A percentile compares a stretch with the other conserved stretches of the same genome.
Conservation (phyloP, 1,140 invertebrate genomes). For the Drosophila equinoxialis region DNA sequence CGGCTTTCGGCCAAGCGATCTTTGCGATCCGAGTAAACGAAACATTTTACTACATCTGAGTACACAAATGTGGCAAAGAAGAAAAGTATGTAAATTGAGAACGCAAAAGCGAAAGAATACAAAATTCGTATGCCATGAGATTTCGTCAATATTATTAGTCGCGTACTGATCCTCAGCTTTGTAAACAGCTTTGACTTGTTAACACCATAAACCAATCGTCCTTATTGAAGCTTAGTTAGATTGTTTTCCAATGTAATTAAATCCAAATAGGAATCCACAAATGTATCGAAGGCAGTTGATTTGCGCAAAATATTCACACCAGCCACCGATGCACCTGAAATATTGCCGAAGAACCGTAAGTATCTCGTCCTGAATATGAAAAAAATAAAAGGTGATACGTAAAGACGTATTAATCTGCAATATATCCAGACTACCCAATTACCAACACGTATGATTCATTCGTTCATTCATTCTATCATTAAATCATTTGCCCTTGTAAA, state of each 20-base stretch:
- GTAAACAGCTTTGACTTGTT: slow-evolving; percentile 7
- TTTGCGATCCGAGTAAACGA: slow-evolving; percentile 90
- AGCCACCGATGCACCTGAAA: slow-evolving; percentile 89
- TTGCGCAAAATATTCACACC: slow-evolving; percentile 94
- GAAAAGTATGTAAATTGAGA: slow-evolving; percentile 51
- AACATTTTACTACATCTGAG: slow-evolving; percentile 91
- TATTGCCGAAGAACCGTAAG: slow-evolving; percentile 88
- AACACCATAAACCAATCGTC: neutral
- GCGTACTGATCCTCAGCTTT: slow-evolving; percentile 8
- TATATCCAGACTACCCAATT: slow-evolving; percentile 19
- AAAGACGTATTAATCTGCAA: slow-evolving; percentile 27
- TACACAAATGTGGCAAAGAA: slow-evolving; percentile 74
- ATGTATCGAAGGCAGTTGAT: slow-evolving; percentile 86
- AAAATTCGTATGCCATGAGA: neutral
- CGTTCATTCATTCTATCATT: neutral
- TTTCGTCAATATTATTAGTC: slow-evolving; percentile 1
- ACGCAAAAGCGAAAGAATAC: neutral
- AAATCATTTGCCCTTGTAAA: neutral
- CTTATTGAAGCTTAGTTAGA: slow-evolving; percentile 24
- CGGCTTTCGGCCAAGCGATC: slow-evolving; percentile 93
- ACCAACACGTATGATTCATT: neutral
- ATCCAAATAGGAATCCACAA: slow-evolving; percentile 80
- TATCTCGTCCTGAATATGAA: slow-evolving; percentile 45
- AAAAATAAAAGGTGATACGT: slow-evolving; percentile 73
- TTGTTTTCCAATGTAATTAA: slow-evolving; percentile 31